Conservation (phyloP, 1,140 invertebrate species). For the Hycleus phaleratus region DNA sequence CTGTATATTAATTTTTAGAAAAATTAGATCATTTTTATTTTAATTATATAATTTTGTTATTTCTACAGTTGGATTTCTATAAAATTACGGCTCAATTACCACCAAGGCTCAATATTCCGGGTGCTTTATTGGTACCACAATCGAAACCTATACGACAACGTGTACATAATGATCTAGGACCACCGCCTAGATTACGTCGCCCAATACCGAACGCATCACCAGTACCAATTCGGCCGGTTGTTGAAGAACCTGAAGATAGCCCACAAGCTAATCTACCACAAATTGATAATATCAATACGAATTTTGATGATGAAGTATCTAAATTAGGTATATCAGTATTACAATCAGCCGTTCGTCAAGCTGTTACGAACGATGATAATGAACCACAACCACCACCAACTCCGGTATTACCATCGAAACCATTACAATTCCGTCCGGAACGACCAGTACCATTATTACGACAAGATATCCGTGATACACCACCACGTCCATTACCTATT, state of each 20-base stretch:
- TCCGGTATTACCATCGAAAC: constrained; percentile 36
- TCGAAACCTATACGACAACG: constrained; percentile 15
- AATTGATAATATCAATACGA: constrained; percentile 9
- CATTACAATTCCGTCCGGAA: constrained; percentile 48
- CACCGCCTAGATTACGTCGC: neutral
- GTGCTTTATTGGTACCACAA: constrained; percentile 45
- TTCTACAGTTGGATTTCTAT: too few relatives aligned
- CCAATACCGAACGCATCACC: constrained; percentile 21
- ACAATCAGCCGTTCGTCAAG: constrained; percentile 22
- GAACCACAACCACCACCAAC: constrained; percentile 34
- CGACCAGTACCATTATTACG: constrained; percentile 37
- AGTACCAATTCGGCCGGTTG: constrained; percentile 29
- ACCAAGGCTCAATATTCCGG: constrained; percentile 50
- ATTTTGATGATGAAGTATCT: constrained; percentile 33
- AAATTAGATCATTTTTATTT: too few relatives aligned
- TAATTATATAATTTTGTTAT: too few relatives aligned
- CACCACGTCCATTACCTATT: constrained; percentile 6
- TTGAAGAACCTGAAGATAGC: constrained; percentile 33
- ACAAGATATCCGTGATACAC: constrained; percentile 9
- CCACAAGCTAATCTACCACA: constrained; percentile 7
- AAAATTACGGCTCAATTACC: constrained; percentile 26
- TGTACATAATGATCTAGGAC: neutral
- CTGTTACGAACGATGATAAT: constrained; percentile 21
- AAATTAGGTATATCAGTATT: constrained; percentile 25
- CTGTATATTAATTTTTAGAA: too few relatives aligned